Conservation (phyloP, 1,140 invertebrate species). For the Spodoptera frugiperda region DNA sequence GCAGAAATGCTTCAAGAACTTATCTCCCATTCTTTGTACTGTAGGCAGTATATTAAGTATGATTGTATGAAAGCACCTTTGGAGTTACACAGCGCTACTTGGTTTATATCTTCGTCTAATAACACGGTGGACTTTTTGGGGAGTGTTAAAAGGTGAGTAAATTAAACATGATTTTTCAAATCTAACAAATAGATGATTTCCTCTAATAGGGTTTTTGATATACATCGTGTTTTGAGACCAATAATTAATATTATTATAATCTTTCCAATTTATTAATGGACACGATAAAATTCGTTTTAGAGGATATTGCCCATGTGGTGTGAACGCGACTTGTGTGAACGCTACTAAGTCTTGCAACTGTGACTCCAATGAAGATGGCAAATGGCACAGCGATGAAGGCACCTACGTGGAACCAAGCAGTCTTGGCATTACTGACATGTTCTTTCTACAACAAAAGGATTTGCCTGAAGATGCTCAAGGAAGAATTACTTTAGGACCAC, state of each 20-base stretch:
- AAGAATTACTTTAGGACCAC: slow-evolving; percentile 94
- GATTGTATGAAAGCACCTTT: slow-evolving; percentile 96
- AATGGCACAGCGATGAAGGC: slow-evolving; percentile 96
- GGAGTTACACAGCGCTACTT: slow-evolving; percentile 95
- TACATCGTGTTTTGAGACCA: too few relatives aligned
- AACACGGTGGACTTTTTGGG: slow-evolving; percentile 94
- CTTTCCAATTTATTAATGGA: too few relatives aligned
- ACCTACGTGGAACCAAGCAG: slow-evolving; percentile 92
- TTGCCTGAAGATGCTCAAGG: slow-evolving; percentile 93
- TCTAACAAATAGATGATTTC: too few relatives aligned
- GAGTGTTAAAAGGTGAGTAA: slow-evolving; percentile 90
- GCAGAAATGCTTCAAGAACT: slow-evolving; percentile 96
- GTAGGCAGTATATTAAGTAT: slow-evolving; percentile 96
- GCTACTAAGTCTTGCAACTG: slow-evolving; percentile 95
- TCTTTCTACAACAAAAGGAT: slow-evolving; percentile 94
- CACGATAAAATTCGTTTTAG: too few relatives aligned
- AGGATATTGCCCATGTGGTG: slow-evolving; percentile 89
- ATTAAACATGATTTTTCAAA: too few relatives aligned
- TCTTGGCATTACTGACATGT: slow-evolving; percentile 95
- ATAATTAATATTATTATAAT: too few relatives aligned
- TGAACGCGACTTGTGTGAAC: slow-evolving; percentile 92
- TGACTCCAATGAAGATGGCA: slow-evolving; percentile 90
- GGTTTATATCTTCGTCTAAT: slow-evolving; percentile 94
- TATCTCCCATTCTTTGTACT: slow-evolving; percentile 95
- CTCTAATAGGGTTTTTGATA: too few relatives aligned